A percentile compares a stretch with the other conserved stretches of the same genome.
These are phyloP conservation scores for Dryas iulia DNA, from an alignment of 1,140 invertebrate species.

Conservation along the genomic window DNA sequence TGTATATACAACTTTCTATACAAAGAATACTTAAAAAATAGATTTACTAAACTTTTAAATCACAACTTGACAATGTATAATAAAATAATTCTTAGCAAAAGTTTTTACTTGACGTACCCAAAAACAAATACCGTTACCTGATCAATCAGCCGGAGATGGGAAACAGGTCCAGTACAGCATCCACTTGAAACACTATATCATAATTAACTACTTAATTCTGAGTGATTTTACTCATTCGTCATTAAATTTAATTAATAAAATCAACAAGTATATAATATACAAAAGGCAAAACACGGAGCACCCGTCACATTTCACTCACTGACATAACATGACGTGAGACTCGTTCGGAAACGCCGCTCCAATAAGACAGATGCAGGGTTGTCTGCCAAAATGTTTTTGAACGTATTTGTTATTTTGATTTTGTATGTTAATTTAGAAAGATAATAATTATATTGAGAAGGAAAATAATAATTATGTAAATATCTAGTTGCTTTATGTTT, in stretches of 20 bases:
- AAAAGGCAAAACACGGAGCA: conserved; percentile 66
- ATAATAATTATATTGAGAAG: not conserved
- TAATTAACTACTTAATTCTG: conserved; percentile 42
- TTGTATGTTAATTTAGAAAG: not conserved
- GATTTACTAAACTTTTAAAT: not conserved
- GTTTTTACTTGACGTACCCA: conserved; percentile 55
- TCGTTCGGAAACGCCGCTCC: conserved; percentile 36
- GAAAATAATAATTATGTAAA: too few species aligned
- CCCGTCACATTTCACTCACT: conserved; percentile 68
- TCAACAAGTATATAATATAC: conserved; percentile 69
- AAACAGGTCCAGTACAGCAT: conserved; percentile 36
- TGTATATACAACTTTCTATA: not conserved
- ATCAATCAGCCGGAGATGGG: conserved; percentile 45
- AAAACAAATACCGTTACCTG: conserved; percentile 77
- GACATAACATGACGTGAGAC: conserved; percentile 48
- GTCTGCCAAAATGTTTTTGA: not conserved
- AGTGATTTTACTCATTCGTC: conserved; percentile 52
- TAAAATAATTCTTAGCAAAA: not conserved
- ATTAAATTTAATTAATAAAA: conserved; percentile 57
- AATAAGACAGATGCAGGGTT: not conserved
- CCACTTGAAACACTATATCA: conserved; percentile 53
- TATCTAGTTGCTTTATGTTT: too few species aligned
- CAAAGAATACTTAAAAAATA: not conserved
- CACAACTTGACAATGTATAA: not conserved
- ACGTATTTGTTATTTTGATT: not conserved